Evolutionary conservation across 2,888 invertebrate genomes (phyloP).

Genomic region (Brassicogethes aeneus): DNA sequence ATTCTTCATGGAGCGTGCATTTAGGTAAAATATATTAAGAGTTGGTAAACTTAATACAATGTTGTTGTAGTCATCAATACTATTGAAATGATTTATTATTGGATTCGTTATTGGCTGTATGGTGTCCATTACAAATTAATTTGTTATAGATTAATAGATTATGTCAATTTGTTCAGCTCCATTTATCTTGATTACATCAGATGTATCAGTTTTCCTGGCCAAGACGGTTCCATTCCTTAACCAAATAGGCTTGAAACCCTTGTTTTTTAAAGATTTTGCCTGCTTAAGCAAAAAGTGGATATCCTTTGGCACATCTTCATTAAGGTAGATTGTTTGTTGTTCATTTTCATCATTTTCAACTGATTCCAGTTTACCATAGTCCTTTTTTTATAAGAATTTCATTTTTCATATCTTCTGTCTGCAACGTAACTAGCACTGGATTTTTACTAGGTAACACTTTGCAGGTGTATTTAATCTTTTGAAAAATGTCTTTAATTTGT

Average conservation of each 20-base stretch:
- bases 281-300: not conserved
- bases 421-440: not conserved
- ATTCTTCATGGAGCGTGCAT: too few relatives aligned
- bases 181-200: too few relatives aligned
- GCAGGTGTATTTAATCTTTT: too few relatives aligned
- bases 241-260: not conserved
- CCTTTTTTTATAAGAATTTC: not conserved
- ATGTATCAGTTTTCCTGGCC: not conserved
- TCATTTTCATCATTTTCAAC: not conserved
- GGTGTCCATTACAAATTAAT: too few relatives aligned
- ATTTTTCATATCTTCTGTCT: not conserved
- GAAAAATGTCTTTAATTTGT: too few relatives aligned
- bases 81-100: too few relatives aligned
- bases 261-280: not conserved
- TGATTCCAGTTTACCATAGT: not conserved
- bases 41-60: too few relatives aligned
- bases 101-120: too few relatives aligned
- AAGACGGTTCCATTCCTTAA: not conserved
- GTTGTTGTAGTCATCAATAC: too few relatives aligned
- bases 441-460: not conserved
- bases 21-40: too few relatives aligned
- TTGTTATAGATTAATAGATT: too few relatives aligned
- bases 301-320: not conserved
- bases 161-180: too few relatives aligned
- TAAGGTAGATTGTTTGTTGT: not conserved